A percentile compares a stretch with the other conserved stretches of the same genome.
These are phyloP conservation scores for Pogonus chalceus DNA, from an alignment of 1,140 invertebrate species.

Conservation along the genomic window DNA sequence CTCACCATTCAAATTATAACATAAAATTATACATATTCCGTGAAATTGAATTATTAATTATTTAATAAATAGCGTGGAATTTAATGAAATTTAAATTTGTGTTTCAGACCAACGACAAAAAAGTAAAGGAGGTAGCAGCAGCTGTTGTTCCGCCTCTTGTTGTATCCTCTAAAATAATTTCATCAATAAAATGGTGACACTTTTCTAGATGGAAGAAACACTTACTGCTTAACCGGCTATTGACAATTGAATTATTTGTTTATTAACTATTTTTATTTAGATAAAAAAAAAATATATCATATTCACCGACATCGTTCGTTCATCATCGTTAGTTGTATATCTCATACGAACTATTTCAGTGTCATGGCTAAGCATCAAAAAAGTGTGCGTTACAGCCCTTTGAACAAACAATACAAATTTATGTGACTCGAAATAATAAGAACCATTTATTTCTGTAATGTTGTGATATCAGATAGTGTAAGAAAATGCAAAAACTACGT, in stretches of 20 bases:
- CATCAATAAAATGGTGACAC: constrained; percentile 10
- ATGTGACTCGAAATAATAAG: constrained; percentile 13
- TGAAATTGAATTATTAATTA: background rate
- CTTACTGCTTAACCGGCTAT: background rate
- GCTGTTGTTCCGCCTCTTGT: constrained; percentile 85
- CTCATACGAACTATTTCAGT: background rate
- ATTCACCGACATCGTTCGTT: background rate
- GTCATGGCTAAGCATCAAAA: background rate
- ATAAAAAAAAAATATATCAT: constrained; percentile 1
- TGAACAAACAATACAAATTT: constrained; percentile 8
- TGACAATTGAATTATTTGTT: background rate
- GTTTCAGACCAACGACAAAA: constrained; percentile 88
- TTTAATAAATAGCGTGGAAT: background rate
- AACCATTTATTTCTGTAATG: constrained; percentile 23
- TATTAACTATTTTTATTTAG: constrained; percentile 2
- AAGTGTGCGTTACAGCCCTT: constrained; percentile 2
- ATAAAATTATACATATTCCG: background rate
- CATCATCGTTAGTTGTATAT: background rate
- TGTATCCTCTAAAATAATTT: constrained; percentile 69
- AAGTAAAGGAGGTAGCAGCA: constrained; percentile 84
- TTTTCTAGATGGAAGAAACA: background rate
- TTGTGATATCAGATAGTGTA: constrained; percentile 27
- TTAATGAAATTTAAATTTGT: constrained; percentile 26
- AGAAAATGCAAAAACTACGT: background rate
- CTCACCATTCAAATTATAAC: background rate